Conservation (phyloP, 2,888 invertebrate species). For the Rhaphigaster nebulosa region DNA sequence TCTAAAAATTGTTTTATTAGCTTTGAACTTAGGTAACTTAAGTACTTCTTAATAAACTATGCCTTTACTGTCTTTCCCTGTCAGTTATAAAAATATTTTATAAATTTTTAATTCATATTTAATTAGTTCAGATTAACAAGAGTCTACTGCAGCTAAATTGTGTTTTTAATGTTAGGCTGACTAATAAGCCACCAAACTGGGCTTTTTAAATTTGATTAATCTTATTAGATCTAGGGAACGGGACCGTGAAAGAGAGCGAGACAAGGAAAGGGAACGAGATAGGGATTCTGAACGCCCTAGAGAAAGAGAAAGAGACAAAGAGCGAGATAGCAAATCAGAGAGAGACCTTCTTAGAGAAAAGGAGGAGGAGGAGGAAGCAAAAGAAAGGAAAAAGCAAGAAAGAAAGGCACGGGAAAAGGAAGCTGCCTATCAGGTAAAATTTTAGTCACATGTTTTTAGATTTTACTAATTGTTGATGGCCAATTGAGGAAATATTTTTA, state of each 20-base stretch:
- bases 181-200: background rate
- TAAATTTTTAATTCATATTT: too few relatives aligned
- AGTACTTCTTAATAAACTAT: too few relatives aligned
- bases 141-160: too few relatives aligned
- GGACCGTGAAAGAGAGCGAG: constrained; percentile 64
- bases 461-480: background rate
- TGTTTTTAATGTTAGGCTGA: too few relatives aligned
- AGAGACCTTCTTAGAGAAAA: constrained; percentile 68
- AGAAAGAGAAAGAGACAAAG: constrained; percentile 64
- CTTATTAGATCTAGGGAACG: constrained; percentile 63
- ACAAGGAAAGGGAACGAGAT: constrained; percentile 62
- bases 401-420: constrained; percentile 95
- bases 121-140: too few relatives aligned
- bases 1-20: too few relatives aligned
- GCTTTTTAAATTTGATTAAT: constrained; percentile 47
- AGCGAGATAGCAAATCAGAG: constrained; percentile 67
- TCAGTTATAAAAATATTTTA: too few relatives aligned
- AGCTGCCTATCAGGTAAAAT: constrained; percentile 94
- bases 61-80: too few relatives aligned
- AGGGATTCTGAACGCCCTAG: constrained; percentile 64
- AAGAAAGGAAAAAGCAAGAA: constrained; percentile 91
- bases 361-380: constrained; percentile 88
- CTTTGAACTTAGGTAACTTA: too few relatives aligned
- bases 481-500: background rate
- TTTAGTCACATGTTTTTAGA: constrained; percentile 66